Conservation (phyloP, 2,797 vertebrate genomes). For the Rhinatrema bivittatum region DNA sequence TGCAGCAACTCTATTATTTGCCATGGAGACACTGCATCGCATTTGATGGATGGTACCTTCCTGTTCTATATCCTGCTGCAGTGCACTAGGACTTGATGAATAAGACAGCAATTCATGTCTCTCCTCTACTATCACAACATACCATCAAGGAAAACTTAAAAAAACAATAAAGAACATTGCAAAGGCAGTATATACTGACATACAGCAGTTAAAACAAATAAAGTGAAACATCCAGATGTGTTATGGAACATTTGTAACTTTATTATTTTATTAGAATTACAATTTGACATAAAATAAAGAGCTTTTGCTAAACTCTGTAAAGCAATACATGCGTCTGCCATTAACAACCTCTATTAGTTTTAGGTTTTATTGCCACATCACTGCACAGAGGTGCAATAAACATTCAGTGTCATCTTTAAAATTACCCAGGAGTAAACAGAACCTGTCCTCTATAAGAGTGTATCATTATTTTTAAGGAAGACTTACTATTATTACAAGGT, state of each 20-base stretch:
- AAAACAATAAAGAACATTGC: too few species aligned
- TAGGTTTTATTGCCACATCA: constrained; percentile 84
- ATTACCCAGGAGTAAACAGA: constrained; percentile 67
- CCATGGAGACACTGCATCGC: too few species aligned
- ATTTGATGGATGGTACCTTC: too few species aligned
- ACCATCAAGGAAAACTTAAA: too few species aligned
- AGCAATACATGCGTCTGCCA: constrained; percentile 68
- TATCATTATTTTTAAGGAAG: constrained; percentile 70
- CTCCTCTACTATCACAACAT: too few species aligned
- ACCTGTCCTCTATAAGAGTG: constrained; percentile 68
- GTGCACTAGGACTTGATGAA: too few species aligned
- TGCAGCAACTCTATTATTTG: too few species aligned
- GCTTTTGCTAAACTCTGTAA: constrained; percentile 70
- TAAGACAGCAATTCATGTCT: too few species aligned
- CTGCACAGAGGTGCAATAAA: constrained; percentile 79
- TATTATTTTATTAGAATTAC: constrained; percentile 71
- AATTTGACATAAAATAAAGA: constrained; percentile 71
- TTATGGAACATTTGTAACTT: constrained; percentile 64
- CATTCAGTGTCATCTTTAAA: constrained; percentile 73
- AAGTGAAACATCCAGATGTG: constrained; percentile 50
- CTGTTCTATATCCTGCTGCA: too few species aligned
- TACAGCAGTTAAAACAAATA: constrained; percentile 41
- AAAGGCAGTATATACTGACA: constrained; percentile 8
- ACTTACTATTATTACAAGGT: constrained; percentile 69
- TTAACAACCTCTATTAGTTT: constrained; percentile 62